These are phyloP conservation scores for Mormyrus lacerda DNA, from an alignment of 2,113 vertebrate species.

Conservation along the genomic window DNA sequence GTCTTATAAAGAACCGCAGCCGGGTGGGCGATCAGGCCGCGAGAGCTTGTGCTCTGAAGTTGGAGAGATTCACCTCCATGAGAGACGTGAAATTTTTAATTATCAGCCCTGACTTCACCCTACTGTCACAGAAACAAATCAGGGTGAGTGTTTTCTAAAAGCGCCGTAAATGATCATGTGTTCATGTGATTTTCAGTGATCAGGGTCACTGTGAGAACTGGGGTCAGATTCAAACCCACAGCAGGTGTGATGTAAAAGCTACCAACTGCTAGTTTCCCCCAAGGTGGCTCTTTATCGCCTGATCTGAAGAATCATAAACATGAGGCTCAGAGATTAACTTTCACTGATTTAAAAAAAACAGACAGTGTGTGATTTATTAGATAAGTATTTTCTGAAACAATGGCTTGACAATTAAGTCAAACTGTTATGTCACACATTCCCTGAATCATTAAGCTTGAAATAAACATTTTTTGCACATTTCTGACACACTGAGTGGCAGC, in stretches of 20 bases:
- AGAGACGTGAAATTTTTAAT: background rate
- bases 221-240: background rate
- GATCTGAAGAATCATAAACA: background rate
- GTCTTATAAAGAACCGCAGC: background rate
- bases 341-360: background rate
- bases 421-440: background rate
- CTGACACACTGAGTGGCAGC: background rate
- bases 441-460: background rate
- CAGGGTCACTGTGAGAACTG: background rate
- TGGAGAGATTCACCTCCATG: background rate
- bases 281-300: background rate
- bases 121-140: background rate
- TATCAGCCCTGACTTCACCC: background rate
- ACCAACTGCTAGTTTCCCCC: background rate
- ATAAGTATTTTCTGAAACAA: background rate
- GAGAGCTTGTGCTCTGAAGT: background rate
- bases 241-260: background rate
- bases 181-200: background rate
- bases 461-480: background rate
- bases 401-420: background rate
- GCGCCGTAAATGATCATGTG: background rate
- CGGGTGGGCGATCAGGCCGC: background rate
- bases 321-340: background rate
- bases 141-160: background rate
- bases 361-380: background rate